A percentile compares a stretch with the other conserved stretches of the same genome.
phyloP scores from a whole-genome alignment of 37 sponge, comb jelly and placozoan species.

The Ephydatia muelleri region DNA sequence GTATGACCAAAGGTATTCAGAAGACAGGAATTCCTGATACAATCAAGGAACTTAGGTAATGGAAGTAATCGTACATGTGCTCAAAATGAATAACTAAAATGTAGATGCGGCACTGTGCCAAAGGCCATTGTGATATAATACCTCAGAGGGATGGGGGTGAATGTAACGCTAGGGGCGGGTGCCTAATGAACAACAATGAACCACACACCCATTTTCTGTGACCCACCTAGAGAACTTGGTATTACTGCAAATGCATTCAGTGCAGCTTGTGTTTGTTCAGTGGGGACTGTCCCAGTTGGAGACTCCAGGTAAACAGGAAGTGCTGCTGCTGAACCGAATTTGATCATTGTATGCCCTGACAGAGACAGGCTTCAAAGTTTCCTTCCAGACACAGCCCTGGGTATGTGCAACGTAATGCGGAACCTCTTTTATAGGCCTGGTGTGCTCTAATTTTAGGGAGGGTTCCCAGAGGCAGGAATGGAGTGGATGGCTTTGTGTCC shows the following conservation, averaged over 20 bases:
- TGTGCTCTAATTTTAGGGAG: neutral
- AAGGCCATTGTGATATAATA: too few relatives aligned
- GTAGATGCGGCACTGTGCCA: neutral
- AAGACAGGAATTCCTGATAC: slow-evolving; percentile 50
- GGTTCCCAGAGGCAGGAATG: neutral
- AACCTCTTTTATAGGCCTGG: too few relatives aligned
- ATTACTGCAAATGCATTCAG: slow-evolving; percentile 79
- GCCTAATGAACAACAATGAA: neutral
- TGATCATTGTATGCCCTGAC: neutral
- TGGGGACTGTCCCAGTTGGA: slow-evolving; percentile 80
- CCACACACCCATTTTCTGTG: too few relatives aligned
- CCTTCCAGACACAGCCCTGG: slow-evolving; percentile 29
- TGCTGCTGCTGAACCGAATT: neutral
- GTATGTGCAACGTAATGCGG: too few relatives aligned
- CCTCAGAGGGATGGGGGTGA: too few relatives aligned
- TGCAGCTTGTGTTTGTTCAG: slow-evolving; percentile 73
- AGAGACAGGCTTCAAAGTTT: slow-evolving; percentile 25
- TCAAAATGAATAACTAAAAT: neutral
- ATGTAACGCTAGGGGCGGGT: too few relatives aligned
- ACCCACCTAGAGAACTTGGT: slow-evolving; percentile 48
- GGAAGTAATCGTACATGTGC: neutral
- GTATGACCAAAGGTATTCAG: neutral
- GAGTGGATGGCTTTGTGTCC: neutral
- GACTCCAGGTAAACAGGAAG: slow-evolving; percentile 51
- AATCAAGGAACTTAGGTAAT: slow-evolving; percentile 39